phyloP scores from a whole-genome alignment of 2,888 invertebrate species.

The Drosophila longiperda region DNA sequence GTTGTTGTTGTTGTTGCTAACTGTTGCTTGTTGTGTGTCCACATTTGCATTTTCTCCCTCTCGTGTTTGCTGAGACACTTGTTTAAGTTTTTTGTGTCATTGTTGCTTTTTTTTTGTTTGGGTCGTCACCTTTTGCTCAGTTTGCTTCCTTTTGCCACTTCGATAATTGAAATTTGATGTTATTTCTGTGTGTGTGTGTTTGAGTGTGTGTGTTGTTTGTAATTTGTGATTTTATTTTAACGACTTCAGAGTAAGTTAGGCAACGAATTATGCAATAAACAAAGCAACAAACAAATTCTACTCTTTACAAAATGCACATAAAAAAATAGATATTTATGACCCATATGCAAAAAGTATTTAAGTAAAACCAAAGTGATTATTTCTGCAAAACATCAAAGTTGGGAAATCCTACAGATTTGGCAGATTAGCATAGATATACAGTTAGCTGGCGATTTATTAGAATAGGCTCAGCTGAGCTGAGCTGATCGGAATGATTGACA shows the following conservation, averaged over 20 bases:
- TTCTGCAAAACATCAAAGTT: not conserved
- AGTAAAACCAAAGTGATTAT: not conserved
- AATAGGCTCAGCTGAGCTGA: slow-evolving; percentile 6
- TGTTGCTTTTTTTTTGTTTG: slow-evolving; percentile 34
- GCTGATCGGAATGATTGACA: slow-evolving; percentile 21
- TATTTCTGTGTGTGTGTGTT: slow-evolving; percentile 27
- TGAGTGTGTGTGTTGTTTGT: slow-evolving; percentile 14
- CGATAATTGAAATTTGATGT: slow-evolving; percentile 83
- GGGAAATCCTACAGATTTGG: not conserved
- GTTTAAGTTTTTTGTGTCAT: slow-evolving; percentile 38
- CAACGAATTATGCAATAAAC: slow-evolving; percentile 1
- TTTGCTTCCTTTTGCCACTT: slow-evolving; percentile 57
- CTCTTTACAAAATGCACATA: not conserved
- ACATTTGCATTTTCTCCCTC: slow-evolving; percentile 53
- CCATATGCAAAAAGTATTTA: not conserved
- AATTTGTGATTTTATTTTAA: slow-evolving; percentile 27
- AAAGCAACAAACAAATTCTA: not conserved
- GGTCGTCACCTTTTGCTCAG: slow-evolving; percentile 59
- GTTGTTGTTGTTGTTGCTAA: slow-evolving; percentile 21
- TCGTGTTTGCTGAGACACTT: slow-evolving; percentile 60
- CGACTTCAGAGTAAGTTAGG: slow-evolving; percentile 12
- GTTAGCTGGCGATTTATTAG: slow-evolving; percentile 2
- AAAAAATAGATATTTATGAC: not conserved
- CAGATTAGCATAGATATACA: not conserved
- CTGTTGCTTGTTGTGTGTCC: slow-evolving; percentile 19